Conservation (phyloP, 2,888 invertebrate species). For the Patella ulyssiponensis region DNA sequence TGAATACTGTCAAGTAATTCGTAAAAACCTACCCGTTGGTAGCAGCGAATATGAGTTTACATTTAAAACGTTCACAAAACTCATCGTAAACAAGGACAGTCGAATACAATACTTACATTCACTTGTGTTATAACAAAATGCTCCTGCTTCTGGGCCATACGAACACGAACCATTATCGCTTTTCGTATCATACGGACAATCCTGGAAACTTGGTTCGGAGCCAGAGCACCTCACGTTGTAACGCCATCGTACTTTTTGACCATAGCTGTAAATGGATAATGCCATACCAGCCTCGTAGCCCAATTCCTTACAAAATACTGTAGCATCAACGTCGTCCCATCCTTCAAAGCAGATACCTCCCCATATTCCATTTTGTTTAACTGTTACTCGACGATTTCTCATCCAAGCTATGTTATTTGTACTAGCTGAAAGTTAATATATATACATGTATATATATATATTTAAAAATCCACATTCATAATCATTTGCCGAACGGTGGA, state of each 20-base stretch:
- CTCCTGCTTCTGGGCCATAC: background rate
- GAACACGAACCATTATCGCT: background rate
- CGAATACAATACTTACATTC: background rate
- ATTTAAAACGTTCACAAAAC: too few relatives aligned
- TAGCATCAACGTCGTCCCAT: background rate
- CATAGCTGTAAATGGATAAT: background rate
- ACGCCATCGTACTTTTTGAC: background rate
- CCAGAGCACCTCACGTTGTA: background rate
- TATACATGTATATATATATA: too few relatives aligned
- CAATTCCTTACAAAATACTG: background rate
- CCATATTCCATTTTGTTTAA: background rate
- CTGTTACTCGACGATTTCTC: background rate
- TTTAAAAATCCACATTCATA: too few relatives aligned
- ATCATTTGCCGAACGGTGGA: too few relatives aligned
- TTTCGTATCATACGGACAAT: background rate
- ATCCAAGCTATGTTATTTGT: background rate
- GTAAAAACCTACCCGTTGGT: too few relatives aligned
- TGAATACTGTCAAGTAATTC: too few relatives aligned
- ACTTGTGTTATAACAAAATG: background rate
- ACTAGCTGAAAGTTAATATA: background rate
- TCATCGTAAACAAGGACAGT: too few relatives aligned
- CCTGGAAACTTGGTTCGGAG: background rate
- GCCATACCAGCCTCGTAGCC: background rate
- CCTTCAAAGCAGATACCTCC: background rate
- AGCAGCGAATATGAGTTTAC: too few relatives aligned